Base-by-base conservation (phyloP, 2,797 vertebrate genomes). In the Nannoperca australis region DNA sequence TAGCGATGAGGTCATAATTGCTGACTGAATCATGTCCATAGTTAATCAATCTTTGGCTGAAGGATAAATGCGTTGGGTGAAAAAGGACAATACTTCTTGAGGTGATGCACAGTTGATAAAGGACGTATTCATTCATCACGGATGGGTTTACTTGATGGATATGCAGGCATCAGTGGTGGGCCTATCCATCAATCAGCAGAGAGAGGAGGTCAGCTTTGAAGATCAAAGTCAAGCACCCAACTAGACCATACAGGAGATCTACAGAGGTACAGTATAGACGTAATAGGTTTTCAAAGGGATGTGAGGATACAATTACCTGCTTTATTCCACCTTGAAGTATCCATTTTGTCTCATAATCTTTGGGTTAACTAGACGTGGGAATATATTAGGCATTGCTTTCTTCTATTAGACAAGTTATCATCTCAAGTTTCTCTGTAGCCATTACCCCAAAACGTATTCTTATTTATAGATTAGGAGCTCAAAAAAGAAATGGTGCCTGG, bases 61-160 rank as follows among this genome's bases (percentile, higher is more conserved):
- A 91, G 92, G 91, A 94, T 93, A 89, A 93, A 95, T 92, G 89
- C 77, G 72, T 86, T 91, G 92, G 89, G 92, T 83, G 88, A 86
- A 85, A 83, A 90, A 92, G 92, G 93, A 94, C 94, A 93, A 94
- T 94, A 91, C 90, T 91, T 95, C 90, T 92, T 89, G 83, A 91
- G 93, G 92, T 94, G 94, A 95, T 94, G 94, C 94, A 94, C 91
- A 88, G 86, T 88, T 92, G 94, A 95, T 95, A 94, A 92, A 94
- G 94, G 93, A 94, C 93, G 91, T 92, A 87, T 93, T 93, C 95
- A 95, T 96, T 94, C 92, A 95, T 95, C 94, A 94, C 45, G 65
- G 83, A 87, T 76, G 89, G 90, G 85, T 91, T 90, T 90, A 72
- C 85, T 88, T 95, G 95, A 95, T 95, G 93, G 94, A 95, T 95